Percentiles rank a stretch among this genome's conserved stretches.
phyloP scores from a whole-genome alignment of 2,113 vertebrate genomes.

The Smithornis capensis region DNA sequence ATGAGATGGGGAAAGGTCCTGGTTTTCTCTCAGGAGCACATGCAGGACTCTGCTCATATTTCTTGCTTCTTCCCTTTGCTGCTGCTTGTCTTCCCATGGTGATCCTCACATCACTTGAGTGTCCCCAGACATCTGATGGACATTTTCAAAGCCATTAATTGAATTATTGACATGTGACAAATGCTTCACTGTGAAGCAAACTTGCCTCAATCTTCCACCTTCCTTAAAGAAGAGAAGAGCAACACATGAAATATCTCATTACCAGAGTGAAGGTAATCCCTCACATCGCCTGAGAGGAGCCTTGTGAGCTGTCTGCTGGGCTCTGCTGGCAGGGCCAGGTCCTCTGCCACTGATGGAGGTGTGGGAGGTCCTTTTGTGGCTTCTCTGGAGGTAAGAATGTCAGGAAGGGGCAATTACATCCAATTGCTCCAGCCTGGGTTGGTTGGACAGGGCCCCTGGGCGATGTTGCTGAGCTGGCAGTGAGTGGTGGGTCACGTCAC shows the following conservation, averaged over 20 bases:
- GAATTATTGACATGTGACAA: background rate
- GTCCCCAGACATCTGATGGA: background rate
- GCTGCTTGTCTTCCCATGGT: background rate
- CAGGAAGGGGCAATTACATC: background rate
- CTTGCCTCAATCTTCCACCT: background rate
- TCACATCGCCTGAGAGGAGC: background rate
- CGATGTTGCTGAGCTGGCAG: background rate
- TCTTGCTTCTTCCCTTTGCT: background rate
- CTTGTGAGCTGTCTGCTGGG: background rate
- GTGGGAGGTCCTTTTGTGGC: background rate
- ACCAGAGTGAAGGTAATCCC: background rate
- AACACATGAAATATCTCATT: background rate
- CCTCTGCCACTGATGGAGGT: fast-evolving
- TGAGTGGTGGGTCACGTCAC: background rate
- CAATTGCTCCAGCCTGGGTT: fast-evolving
- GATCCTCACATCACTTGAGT: background rate
- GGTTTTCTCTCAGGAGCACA: background rate
- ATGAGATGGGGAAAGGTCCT: background rate
- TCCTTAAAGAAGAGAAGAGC: background rate
- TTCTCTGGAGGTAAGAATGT: background rate
- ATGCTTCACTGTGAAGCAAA: background rate
- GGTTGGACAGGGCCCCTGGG: background rate
- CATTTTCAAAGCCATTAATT: conserved; percentile 3
- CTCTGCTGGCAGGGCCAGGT: background rate
- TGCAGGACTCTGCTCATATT: background rate